Evolutionary conservation across 2,888 invertebrate genomes (phyloP).

Genomic region (Achlya flavicornis): DNA sequence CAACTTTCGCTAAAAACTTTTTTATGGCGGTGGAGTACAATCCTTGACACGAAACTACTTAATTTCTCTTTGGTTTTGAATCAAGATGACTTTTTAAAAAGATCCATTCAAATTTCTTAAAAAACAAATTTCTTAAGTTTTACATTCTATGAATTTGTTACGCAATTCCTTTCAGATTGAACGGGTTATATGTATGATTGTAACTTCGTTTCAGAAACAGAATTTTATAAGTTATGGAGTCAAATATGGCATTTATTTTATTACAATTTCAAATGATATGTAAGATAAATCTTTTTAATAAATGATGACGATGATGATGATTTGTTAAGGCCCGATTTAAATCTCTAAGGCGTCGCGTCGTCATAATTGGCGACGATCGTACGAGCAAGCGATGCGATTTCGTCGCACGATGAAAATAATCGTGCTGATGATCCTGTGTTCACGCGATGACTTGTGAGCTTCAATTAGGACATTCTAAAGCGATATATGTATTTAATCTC

Average conservation of each 20-base stretch:
- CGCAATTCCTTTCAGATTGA: not conserved
- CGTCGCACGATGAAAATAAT: too few species aligned
- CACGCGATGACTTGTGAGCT: not conserved
- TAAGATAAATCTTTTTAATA: too few species aligned
- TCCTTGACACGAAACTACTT: slow-evolving; percentile 27
- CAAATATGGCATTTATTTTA: not conserved
- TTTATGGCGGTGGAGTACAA: slow-evolving; percentile 16
- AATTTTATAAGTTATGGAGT: not conserved
- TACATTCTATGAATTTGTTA: not conserved
- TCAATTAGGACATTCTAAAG: not conserved
- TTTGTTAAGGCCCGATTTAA: too few species aligned
- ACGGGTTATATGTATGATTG: too few species aligned
- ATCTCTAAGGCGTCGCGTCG: too few species aligned
- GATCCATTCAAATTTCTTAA: slow-evolving; percentile 28
- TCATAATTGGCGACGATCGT: too few species aligned
- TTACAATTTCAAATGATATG: not conserved
- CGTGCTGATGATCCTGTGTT: too few species aligned
- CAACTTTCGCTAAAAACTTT: slow-evolving; percentile 48
- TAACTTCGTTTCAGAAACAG: too few species aligned
- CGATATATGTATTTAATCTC: too few species aligned
- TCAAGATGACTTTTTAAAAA: slow-evolving; percentile 29
- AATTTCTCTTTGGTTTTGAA: slow-evolving; percentile 29
- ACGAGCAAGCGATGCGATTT: too few species aligned
- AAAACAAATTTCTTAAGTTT: too few species aligned
- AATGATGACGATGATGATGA: too few species aligned